These are phyloP conservation scores for Thalassophryne amazonica DNA, from an alignment of 2,797 vertebrate species.

Conservation along the genomic window DNA sequence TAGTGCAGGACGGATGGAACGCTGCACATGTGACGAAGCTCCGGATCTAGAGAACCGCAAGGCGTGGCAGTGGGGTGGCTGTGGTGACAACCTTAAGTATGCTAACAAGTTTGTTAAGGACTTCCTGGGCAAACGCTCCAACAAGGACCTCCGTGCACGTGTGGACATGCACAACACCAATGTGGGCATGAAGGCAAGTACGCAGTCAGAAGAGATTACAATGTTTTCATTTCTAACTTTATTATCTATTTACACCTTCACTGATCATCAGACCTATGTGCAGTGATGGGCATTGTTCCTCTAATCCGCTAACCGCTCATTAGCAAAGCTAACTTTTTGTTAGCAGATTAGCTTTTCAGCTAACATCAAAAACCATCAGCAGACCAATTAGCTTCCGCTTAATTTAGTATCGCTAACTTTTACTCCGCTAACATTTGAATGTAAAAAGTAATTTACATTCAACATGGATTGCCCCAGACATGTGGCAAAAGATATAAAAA, in stretches of 20 bases:
- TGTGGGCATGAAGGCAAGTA: slow-evolving; percentile 93
- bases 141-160: slow-evolving; percentile 92
- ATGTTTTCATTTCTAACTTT: no score
- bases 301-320: no score
- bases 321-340: no score
- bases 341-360: no score
- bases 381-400: no score
- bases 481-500: no score
- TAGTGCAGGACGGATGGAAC: slow-evolving; percentile 96
- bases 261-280: not conserved
- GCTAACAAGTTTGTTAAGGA: slow-evolving; percentile 99
- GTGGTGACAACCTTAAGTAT: slow-evolving; percentile 97
- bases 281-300: no score
- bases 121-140: slow-evolving; percentile 94
- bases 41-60: slow-evolving; percentile 96
- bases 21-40: slow-evolving; percentile 96
- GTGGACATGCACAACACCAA: slow-evolving; percentile 98
- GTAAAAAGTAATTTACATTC: no score
- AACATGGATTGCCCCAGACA: no score
- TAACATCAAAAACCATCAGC: no score
- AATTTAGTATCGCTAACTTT: no score
- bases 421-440: no score
- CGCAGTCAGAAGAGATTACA: not conserved
- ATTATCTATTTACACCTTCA: not conserved
- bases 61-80: slow-evolving; percentile 99